Conservation (phyloP, 2,797 vertebrate genomes). For the Platyrinchus mystaceus region DNA sequence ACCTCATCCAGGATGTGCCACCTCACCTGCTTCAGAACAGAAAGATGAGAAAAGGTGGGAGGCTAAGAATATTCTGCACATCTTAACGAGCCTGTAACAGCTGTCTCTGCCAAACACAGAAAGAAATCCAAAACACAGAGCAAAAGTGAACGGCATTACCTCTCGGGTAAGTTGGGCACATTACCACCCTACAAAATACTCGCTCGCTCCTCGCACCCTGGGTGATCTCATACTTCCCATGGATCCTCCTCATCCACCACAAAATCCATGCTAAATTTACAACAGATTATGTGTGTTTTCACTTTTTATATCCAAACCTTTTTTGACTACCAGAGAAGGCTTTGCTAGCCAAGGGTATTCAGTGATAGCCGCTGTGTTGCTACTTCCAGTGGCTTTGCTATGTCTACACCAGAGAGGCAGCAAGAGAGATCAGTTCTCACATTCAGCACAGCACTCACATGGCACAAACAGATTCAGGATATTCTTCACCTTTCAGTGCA, state of each 20-base stretch:
- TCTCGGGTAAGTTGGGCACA: not conserved
- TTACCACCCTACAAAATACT: not conserved
- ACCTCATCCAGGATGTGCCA: not conserved
- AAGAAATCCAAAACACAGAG: not conserved
- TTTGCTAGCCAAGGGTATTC: not conserved
- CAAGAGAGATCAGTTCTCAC: not conserved
- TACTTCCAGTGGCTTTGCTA: not conserved
- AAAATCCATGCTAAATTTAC: not conserved
- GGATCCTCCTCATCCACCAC: not conserved
- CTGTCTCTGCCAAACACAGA: not conserved
- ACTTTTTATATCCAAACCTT: not conserved
- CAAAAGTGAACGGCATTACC: not conserved
- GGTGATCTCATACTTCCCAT: not conserved
- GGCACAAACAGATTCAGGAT: accelerated
- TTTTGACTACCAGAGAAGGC: not conserved
- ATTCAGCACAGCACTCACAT: not conserved
- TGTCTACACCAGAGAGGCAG: not conserved
- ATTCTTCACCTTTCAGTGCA: not conserved
- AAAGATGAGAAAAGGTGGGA: not conserved
- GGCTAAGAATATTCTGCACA: not conserved
- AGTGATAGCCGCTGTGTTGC: not conserved
- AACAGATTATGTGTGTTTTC: not conserved
- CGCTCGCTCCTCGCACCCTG: not conserved
- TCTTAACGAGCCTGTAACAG: not conserved
- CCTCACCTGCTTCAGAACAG: not conserved